Evolutionary conservation across 2,888 invertebrate genomes (phyloP).

Genomic region (Tenthredo notha): DNA sequence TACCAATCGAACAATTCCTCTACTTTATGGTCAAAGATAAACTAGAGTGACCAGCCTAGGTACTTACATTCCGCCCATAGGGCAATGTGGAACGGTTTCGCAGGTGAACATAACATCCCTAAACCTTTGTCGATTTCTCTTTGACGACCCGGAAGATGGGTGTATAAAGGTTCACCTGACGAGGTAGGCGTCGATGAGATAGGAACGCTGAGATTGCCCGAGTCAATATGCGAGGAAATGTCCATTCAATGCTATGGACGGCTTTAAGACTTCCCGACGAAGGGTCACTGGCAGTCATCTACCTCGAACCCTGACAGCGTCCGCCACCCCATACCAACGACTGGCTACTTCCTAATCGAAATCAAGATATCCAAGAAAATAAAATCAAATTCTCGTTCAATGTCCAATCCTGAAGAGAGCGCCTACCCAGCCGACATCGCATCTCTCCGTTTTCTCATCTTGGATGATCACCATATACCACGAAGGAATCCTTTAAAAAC

Average conservation of each 20-base stretch:
- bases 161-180: background rate
- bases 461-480: background rate
- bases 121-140: slow-evolving; percentile 13
- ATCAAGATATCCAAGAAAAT: slow-evolving; percentile 60
- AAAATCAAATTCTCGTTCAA: slow-evolving; percentile 60
- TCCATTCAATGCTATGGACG: slow-evolving; percentile 45
- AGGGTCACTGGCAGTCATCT: slow-evolving; percentile 29
- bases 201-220: slow-evolving; percentile 36
- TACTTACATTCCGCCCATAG: background rate
- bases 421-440: background rate
- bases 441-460: background rate
- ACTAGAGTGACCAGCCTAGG: background rate
- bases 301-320: background rate
- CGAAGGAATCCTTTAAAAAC: background rate
- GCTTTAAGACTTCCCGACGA: slow-evolving; percentile 15
- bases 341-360: slow-evolving; percentile 59
- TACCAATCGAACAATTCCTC: background rate
- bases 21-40: background rate
- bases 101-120: background rate
- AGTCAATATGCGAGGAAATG: slow-evolving; percentile 53
- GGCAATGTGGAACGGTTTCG: background rate
- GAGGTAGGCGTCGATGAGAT: slow-evolving; percentile 18
- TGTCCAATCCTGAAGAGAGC: slow-evolving; percentile 45
- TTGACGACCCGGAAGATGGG: slow-evolving; percentile 1
- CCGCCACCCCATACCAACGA: background rate